Evolutionary conservation across 2,113 vertebrate genomes (phyloP).

Genomic region (Paramormyrops kingsleyae): DNA sequence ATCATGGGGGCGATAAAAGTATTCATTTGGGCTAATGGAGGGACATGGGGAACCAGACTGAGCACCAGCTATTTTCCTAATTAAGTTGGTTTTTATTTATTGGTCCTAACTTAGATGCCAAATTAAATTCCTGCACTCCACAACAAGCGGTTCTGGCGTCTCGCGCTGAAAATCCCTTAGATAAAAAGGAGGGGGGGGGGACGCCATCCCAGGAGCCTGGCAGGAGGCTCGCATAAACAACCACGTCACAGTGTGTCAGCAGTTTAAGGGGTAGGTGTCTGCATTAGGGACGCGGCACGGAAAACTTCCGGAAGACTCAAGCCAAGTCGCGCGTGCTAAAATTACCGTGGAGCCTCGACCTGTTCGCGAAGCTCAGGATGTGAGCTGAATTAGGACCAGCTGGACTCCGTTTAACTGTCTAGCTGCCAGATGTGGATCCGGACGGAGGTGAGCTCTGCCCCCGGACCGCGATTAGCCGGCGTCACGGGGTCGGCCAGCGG

Average conservation of each 20-base stretch:
- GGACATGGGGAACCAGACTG: neutral
- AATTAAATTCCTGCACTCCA: neutral
- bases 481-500: no score
- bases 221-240: neutral
- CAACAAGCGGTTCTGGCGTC: neutral
- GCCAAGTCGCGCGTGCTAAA: neutral
- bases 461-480: neutral
- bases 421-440: neutral
- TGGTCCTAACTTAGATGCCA: neutral
- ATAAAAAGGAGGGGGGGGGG: neutral
- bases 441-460: neutral
- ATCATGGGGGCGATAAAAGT: neutral
- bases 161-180: no score
- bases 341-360: neutral
- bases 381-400: neutral
- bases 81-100: slow-evolving; percentile 11
- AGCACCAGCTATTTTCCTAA: neutral
- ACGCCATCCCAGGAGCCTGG: neutral
- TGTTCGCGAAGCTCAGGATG: neutral
- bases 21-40: neutral
- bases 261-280: neutral
- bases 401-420: neutral
- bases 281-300: neutral
- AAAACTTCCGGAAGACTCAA: neutral
- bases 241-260: neutral